These are phyloP conservation scores for Petrosia ficiformis DNA, from an alignment of 37 sponge, comb jelly and placozoan species.

Conservation along the genomic window DNA sequence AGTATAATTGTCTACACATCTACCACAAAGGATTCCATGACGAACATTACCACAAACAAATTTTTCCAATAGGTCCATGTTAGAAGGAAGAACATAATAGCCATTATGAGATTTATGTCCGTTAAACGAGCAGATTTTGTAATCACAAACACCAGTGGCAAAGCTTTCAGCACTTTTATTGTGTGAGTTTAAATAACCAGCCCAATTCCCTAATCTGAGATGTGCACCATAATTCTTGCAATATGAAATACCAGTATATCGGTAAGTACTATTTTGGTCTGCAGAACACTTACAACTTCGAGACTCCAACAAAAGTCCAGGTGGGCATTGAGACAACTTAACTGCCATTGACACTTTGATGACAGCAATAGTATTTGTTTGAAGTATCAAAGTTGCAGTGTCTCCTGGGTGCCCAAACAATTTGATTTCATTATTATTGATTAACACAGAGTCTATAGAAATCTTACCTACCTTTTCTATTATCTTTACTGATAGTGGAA, in stretches of 20 bases:
- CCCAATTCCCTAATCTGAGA: constrained; percentile 4
- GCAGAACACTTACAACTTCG: constrained; percentile 14
- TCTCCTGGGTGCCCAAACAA: background rate
- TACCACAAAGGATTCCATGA: too few species aligned
- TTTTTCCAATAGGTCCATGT: background rate
- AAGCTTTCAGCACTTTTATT: too few species aligned
- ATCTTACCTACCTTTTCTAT: background rate
- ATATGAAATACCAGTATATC: background rate
- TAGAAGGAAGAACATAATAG: background rate
- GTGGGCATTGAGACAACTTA: background rate
- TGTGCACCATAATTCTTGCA: constrained; percentile 9
- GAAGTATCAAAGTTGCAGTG: too few species aligned
- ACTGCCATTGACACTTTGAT: background rate
- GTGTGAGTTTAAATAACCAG: too few species aligned
- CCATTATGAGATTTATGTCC: too few species aligned
- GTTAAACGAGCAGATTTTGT: too few species aligned
- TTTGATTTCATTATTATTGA: background rate
- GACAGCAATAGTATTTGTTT: too few species aligned
- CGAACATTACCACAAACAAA: constrained; percentile 18
- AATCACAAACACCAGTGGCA: too few species aligned
- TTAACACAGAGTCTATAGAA: too few species aligned
- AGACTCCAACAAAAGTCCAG: background rate
- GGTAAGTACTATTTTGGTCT: background rate
- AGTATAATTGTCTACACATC: constrained; percentile 6
- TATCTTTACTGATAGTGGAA: background rate